Evolutionary conservation across 2,888 invertebrate genomes (phyloP).

Genomic region (Drosophila nigricruria): DNA sequence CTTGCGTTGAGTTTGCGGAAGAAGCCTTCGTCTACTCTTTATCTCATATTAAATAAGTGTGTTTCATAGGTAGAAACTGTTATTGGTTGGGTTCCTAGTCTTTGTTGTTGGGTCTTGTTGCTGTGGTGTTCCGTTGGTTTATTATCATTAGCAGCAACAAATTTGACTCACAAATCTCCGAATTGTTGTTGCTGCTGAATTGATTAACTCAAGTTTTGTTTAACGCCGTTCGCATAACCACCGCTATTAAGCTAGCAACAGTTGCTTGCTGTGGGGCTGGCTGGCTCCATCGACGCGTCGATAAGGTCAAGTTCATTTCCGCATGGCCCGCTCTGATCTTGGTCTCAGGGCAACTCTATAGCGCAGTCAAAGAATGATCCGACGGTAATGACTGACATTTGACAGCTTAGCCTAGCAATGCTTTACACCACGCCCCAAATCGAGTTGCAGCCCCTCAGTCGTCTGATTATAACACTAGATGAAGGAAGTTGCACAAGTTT

Average conservation of each 20-base stretch:
- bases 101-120: constrained; percentile 45
- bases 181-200: constrained; percentile 50
- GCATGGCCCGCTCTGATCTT: constrained; percentile 50
- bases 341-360: constrained; percentile 25
- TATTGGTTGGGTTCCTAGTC: constrained; percentile 21
- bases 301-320: constrained; percentile 80
- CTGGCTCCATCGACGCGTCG: constrained; percentile 44
- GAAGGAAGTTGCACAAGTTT: constrained; percentile 71
- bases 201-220: constrained; percentile 66
- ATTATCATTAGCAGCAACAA: constrained; percentile 57
- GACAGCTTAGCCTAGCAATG: constrained; percentile 21
- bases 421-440: neutral
- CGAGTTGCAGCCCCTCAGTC: constrained; percentile 19
- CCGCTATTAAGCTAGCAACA: constrained; percentile 32
- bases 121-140: constrained; percentile 64
- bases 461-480: constrained; percentile 20
- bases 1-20: constrained; percentile 47
- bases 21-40: constrained; percentile 37
- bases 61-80: constrained; percentile 27
- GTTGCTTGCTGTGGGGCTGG: constrained; percentile 37
- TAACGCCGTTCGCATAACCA: constrained; percentile 47
- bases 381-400: constrained; percentile 37
- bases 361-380: constrained; percentile 33
- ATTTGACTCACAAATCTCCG: constrained; percentile 62
- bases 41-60: constrained; percentile 6